Evolutionary conservation across 2,113 vertebrate genomes (phyloP), one percentile per base, ranked within the genome.

Genomic region (Mesitornis unicolor): DNA sequence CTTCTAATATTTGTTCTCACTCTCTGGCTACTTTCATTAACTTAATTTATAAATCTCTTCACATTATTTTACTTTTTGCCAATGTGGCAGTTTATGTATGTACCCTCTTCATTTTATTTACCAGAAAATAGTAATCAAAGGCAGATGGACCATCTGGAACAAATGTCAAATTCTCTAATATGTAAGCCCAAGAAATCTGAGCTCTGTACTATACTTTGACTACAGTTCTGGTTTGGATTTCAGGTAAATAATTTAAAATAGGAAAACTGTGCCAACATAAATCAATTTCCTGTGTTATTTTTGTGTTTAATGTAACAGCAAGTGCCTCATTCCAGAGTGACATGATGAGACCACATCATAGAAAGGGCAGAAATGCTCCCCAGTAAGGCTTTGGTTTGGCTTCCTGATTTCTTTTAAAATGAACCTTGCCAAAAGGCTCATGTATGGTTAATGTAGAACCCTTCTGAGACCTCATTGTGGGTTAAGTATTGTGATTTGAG

Each of bases 161-260:
- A 95, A 93, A 87, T 89, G 70, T 29, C 26, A 9, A 89, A 18
- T 65, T 80, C 74, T 92, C 38, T 63, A 93, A 70, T 51, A 84
- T 67, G 33, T 71, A 17, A 93, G 75, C 51, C 38, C 84, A 69
- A 95, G 90, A 95, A 96, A 96, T 91, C 68, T 61, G 89, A 97
- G 80, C 91, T 88, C 84, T 94, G 89, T 97, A 90, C 78, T 92
- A 74, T 70, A 77, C 91, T 95, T 94, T 77, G 91, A 91, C 87
- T 97, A 61, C 65, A 96, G 89, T 77, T 95, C 87, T 96, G 84
- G 83, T 95, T 97, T 97, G 59, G 89, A 95, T 96, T 98, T 97
- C 95, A 98, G 96, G 95, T 97, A 97, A 97, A 98, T 96, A 96
- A 94, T 88, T 90, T 96, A 70, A 96, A 95, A 88, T 93, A 90